Evolutionary conservation across 2,888 invertebrate species (phyloP), one percentile per base, ranked within the genome.

Genomic region (Heliconius sara): DNA sequence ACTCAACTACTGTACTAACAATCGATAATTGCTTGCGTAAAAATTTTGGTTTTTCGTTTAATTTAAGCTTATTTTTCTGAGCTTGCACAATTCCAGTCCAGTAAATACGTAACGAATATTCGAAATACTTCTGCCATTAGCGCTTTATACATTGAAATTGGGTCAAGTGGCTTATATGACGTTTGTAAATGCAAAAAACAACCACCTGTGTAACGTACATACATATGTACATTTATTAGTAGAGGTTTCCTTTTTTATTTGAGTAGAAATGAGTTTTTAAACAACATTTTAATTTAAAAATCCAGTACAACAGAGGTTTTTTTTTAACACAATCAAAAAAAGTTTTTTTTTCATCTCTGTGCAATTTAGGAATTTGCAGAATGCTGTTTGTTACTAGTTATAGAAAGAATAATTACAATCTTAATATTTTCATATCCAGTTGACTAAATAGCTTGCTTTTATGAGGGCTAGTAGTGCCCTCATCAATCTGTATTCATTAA

Each of bases 121-220:
- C 70, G 25, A 70, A 72, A 72, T 34, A 34, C 57, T 72, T 57
- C n/a, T 27, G n/a, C 52, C 72, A 57, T 72, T 57, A 72, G 72
- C n/a, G 72, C n/a, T 72, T 57, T 34, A 60, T 73, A 73, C 73
- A 39, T 39, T 60, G 60, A 60, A 73, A 73, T 73, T 39, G 19
- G 73, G 73, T 73, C 73, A 60, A 73, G 73, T 73, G 34, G 2
- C 39, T 34, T 60, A 39, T 73, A 73, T 73, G 73, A 73, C 73
- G 73, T 73, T 60, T 34, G 60, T 73, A 73, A 73, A 73, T 39
- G 25, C 34, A 34, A 39, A 57, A 73, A 60, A 60, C 25, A 30
- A n/a, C n/a, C n/a, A 25, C 19, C 16, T 19, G 16, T 73, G 25
- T 60, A 43, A 73, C 60, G 0, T 57, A 22, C n/a, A 12, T 72